Evolutionary conservation across 2,888 invertebrate genomes (phyloP).

Genomic region (Pristionchus fissidentatus): DNA sequence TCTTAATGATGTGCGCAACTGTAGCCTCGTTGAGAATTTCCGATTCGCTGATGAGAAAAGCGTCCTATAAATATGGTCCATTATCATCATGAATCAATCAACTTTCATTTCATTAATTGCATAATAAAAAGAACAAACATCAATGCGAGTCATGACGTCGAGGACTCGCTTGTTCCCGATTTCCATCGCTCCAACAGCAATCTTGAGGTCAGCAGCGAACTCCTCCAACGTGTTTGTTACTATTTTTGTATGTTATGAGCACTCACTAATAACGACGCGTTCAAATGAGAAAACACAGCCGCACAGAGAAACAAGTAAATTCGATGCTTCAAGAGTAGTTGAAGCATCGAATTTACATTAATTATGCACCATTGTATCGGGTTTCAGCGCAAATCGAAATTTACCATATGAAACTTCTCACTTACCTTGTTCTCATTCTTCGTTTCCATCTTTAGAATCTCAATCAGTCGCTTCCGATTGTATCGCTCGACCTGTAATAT

Average conservation of each 20-base stretch:
- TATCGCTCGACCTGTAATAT: slow-evolving; percentile 58
- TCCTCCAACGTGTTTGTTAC: slow-evolving; percentile 45
- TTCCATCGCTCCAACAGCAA: slow-evolving; percentile 71
- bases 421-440: slow-evolving; percentile 49
- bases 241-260: neutral
- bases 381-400: too few relatives aligned
- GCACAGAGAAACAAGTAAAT: neutral
- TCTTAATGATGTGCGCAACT: slow-evolving; percentile 50
- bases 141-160: slow-evolving; percentile 69
- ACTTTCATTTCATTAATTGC: neutral
- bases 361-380: too few relatives aligned
- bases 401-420: neutral
- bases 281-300: neutral
- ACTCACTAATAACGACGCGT: neutral
- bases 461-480: slow-evolving; percentile 62
- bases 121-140: slow-evolving; percentile 52
- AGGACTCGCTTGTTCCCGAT: slow-evolving; percentile 65
- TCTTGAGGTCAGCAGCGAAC: slow-evolving; percentile 68
- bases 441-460: slow-evolving; percentile 63
- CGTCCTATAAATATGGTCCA: slow-evolving; percentile 46
- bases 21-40: slow-evolving; percentile 43
- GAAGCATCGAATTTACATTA: too few relatives aligned
- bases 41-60: slow-evolving; percentile 50
- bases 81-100: neutral
- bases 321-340: too few relatives aligned